Evolutionary conservation across 2,797 vertebrate genomes (phyloP).

Genomic region (Oreochromis mossambicus): DNA sequence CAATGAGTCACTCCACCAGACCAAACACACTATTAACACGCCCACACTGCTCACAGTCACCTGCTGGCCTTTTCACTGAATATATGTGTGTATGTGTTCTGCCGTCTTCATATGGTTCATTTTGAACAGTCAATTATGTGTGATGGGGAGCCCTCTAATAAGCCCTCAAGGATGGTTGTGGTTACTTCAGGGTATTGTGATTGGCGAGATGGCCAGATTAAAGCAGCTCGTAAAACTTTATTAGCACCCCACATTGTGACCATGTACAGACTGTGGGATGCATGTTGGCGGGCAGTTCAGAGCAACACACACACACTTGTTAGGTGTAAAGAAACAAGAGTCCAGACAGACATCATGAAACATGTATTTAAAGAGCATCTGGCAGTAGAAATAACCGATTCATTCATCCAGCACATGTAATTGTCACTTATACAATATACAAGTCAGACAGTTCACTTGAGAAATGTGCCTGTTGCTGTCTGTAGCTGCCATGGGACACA

Average conservation of each 20-base stretch:
- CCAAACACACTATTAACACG: not conserved
- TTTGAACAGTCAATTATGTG: conserved; percentile 16
- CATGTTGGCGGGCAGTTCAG: not conserved
- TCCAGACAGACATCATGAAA: conserved; percentile 43
- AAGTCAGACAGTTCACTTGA: not conserved
- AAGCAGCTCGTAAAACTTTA: conserved; percentile 50
- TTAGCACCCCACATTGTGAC: conserved; percentile 40
- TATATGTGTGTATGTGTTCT: not conserved
- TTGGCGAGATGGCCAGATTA: conserved; percentile 52
- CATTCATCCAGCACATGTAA: not conserved
- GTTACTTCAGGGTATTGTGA: conserved; percentile 1
- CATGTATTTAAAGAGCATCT: conserved; percentile 24
- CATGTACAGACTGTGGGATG: conserved; percentile 48
- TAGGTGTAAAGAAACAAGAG: conserved; percentile 18
- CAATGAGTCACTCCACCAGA: not conserved
- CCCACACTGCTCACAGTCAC: conserved; percentile 36
- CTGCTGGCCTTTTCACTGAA: not conserved
- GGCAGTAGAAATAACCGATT: not conserved
- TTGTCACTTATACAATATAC: not conserved
- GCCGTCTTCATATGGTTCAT: not conserved
- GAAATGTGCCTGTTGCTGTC: not conserved
- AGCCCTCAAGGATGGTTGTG: conserved; percentile 16
- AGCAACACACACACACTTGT: not conserved
- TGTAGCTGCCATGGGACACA: not conserved
- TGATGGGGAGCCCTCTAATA: conserved; percentile 14